Evolutionary conservation across 53 echinoderm and acorn worm species (phyloP), one percentile per base, ranked within the genome.

Genomic region (Actinopyga echinites): DNA sequence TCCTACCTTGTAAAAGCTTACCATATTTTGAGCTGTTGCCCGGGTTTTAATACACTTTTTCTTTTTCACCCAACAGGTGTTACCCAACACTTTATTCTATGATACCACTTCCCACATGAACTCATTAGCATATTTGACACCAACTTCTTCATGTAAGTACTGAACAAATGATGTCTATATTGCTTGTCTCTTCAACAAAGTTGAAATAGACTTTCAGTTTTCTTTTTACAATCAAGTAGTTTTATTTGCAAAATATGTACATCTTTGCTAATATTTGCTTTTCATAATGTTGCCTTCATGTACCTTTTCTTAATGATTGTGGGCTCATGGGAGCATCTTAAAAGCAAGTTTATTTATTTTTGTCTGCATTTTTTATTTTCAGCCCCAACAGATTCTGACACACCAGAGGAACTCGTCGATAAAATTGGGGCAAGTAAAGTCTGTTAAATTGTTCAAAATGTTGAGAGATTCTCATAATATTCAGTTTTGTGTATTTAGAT

Each of bases 51-150:
- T 19, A 54, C 26, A 0, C 0, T 0, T 62, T 25, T 25, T 62
- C 15, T 8, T 24, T 62, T 25, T 62, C 20, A 15, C 19, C 12
- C 53, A 7, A 21, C 78, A 78, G 78, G 33, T 78, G 28, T 49
- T 78, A 5, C 57, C 56, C 35, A 78, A 56, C 20, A 78, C 78
- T 30, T 78, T 56, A 52, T 54, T 56, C 20, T 78, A 78, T 32
- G 78, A 57, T 25, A 8, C 78, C 24, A 43, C 55, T 6, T 33
- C 78, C 13, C 32, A 49, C 32, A 78, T 78, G 57, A 78, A 78
- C n/a, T 54, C 78, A 30, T 53, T 78, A 31, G 78, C 28, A 11
- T 56, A 55, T 10, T 2, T 78, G 20, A 56, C 29, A 30, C 78
- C 78, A n/a, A 71, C 45, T 5, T 40, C 38, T 23, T 23, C 22